Evolutionary conservation across 2,113 vertebrate species (phyloP), one percentile per base, ranked within the genome.

Genomic region (Tretioscincus oriximinensis): DNA sequence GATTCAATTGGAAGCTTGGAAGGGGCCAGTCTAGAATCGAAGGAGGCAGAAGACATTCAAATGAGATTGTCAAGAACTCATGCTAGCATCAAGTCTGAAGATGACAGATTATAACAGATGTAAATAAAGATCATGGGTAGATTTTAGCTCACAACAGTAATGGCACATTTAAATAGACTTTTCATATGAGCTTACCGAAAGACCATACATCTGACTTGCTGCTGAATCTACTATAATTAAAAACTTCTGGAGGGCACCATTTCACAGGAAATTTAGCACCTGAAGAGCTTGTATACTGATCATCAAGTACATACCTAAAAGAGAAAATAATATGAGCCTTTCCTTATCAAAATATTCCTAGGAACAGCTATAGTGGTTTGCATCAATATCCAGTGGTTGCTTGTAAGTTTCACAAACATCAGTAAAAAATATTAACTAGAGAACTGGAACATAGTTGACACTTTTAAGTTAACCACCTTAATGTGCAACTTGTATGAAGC

Each of bases 201-300:
- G 98, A 98, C 98, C 98, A 99, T 66, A 98, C 94, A 5, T 99
- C 98, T 0, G 98, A 99, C 83, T 98, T 99, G 96, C 97, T 99
- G 95, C 98, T 99, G 90, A 97, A 98, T 85, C 92, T 96, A 84
- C 97, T 97, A 54, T 97, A 98, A 92, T 98, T 97, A 75, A 98
- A 97, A 81, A 99, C 98, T 89, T 99, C 98, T 0, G 98, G 98
- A 0, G 98, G 96, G n/a, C 97, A 99, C 98, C 98, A 99, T 83
- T 98, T 98, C 82, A 99, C 98, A 1, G 98, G 97, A 83, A 99
- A 99, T 79, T 98, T 98, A 8, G 96, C 94, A 4, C 97, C 97
- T 0, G 95, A 97, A 4, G 98, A 99, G 73, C 97, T 98, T 78
- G 96, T 97, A 86, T 99, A 99, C 67, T 98, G 97, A 84, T 99